Evolutionary conservation across 2,797 vertebrate genomes (phyloP).

Genomic region (Menidia menidia): DNA sequence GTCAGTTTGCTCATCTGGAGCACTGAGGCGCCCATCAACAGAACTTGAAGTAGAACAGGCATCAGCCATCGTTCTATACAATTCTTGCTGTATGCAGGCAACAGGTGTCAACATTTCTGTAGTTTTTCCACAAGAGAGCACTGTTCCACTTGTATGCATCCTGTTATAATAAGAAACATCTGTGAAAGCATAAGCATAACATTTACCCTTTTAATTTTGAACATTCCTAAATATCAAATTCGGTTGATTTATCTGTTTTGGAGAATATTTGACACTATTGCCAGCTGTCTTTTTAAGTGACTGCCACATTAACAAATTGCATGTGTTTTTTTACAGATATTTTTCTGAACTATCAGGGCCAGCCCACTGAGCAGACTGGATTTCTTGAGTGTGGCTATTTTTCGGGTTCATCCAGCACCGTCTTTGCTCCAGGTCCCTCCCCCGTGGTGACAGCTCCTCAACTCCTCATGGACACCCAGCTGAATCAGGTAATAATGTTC

Average conservation of each 20-base stretch:
- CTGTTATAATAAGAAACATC: background rate
- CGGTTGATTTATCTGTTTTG: background rate
- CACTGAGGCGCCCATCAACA: too few relatives aligned
- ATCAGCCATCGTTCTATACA: too few relatives aligned
- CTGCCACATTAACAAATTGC: slow-evolving; percentile 2
- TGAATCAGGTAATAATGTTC: slow-evolving; percentile 74
- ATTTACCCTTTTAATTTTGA: too few relatives aligned
- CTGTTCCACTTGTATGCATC: slow-evolving; percentile 2
- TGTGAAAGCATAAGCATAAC: background rate
- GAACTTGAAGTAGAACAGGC: too few relatives aligned
- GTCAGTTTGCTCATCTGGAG: too few relatives aligned
- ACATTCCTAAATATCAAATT: background rate
- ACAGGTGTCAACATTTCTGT: background rate
- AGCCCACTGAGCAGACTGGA: slow-evolving; percentile 68
- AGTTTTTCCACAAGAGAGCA: slow-evolving; percentile 22
- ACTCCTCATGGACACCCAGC: slow-evolving; percentile 68
- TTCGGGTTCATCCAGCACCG: slow-evolving; percentile 63
- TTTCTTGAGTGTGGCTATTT: slow-evolving; percentile 80
- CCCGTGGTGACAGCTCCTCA: slow-evolving; percentile 57
- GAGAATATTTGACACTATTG: background rate
- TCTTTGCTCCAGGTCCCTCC: slow-evolving; percentile 58
- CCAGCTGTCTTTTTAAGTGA: background rate
- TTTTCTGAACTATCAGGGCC: slow-evolving; percentile 79
- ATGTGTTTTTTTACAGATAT: slow-evolving; percentile 74
- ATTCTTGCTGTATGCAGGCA: too few relatives aligned